These are phyloP conservation scores for Lampropteryx suffumata DNA, from an alignment of 2,888 invertebrate species.

Conservation along the genomic window DNA sequence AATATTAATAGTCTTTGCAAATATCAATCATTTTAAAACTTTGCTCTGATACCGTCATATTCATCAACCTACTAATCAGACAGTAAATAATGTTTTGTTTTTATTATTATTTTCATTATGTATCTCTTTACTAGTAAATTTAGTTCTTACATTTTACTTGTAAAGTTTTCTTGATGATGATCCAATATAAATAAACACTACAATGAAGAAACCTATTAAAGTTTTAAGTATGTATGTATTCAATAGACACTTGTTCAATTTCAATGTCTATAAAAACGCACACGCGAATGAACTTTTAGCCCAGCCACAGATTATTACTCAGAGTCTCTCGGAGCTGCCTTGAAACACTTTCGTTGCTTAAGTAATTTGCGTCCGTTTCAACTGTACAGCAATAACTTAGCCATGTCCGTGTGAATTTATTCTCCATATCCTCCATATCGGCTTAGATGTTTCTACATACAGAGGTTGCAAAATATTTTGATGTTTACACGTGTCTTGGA, in stretches of 20 bases:
- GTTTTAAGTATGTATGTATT: neutral
- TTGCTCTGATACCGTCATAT: neutral
- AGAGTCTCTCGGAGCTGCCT: conserved; percentile 45
- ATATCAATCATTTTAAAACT: conserved; percentile 24
- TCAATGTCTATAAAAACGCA: conserved; percentile 27
- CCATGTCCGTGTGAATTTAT: conserved; percentile 18
- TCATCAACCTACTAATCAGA: neutral
- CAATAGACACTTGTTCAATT: conserved; percentile 3
- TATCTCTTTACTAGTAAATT: no score
- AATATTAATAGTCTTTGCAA: conserved; percentile 33
- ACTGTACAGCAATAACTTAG: conserved; percentile 25
- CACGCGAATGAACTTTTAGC: conserved; percentile 56
- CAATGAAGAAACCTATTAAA: no score
- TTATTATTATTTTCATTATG: no score
- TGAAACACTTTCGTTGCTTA: conserved; percentile 66
- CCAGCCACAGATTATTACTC: conserved; percentile 39
- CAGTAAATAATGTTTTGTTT: no score
- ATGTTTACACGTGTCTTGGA: no score
- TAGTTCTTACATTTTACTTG: no score
- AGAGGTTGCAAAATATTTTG: no score
- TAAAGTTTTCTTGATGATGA: no score
- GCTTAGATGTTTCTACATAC: conserved; percentile 4
- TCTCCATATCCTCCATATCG: conserved; percentile 20
- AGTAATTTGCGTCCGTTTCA: conserved; percentile 48
- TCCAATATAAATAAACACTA: no score